Percentiles rank a stretch among this genome's conserved stretches.
phyloP scores from a whole-genome alignment of 2,888 invertebrate genomes.

The Oligia strigilis region DNA sequence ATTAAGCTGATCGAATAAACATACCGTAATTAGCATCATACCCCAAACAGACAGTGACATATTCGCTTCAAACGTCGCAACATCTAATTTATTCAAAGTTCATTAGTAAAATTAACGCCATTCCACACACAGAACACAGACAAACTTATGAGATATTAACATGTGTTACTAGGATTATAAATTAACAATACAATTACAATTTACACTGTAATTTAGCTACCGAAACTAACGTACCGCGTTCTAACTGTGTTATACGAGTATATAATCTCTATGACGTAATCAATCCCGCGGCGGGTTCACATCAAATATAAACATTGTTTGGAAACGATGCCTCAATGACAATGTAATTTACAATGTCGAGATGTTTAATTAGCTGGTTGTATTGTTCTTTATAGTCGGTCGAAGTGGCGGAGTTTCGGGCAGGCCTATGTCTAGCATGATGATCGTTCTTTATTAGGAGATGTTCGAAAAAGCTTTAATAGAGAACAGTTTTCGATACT shows the following conservation, averaged over 20 bases:
- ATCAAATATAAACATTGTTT: constrained; percentile 56
- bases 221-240: constrained; percentile 55
- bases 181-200: constrained; percentile 73
- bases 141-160: constrained; percentile 68
- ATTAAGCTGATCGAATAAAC: constrained; percentile 6
- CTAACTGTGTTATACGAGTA: constrained; percentile 44
- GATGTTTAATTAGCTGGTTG: constrained; percentile 19
- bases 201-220: constrained; percentile 63
- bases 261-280: constrained; percentile 55
- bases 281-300: constrained; percentile 41
- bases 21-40: constrained; percentile 15
- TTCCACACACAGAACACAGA: constrained; percentile 55
- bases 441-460: constrained; percentile 7
- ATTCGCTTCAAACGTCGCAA: constrained; percentile 40
- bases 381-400: constrained; percentile 18
- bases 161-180: constrained; percentile 71
- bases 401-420: not conserved
- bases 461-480: no score
- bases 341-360: constrained; percentile 35
- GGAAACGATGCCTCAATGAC: constrained; percentile 44
- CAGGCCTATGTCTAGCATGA: not conserved
- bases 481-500: no score
- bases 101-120: constrained; percentile 66
- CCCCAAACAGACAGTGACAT: constrained; percentile 24
- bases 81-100: constrained; percentile 67